Evolutionary conservation across 2,113 vertebrate species (phyloP).

Genomic region (Pterocles orientalis): DNA sequence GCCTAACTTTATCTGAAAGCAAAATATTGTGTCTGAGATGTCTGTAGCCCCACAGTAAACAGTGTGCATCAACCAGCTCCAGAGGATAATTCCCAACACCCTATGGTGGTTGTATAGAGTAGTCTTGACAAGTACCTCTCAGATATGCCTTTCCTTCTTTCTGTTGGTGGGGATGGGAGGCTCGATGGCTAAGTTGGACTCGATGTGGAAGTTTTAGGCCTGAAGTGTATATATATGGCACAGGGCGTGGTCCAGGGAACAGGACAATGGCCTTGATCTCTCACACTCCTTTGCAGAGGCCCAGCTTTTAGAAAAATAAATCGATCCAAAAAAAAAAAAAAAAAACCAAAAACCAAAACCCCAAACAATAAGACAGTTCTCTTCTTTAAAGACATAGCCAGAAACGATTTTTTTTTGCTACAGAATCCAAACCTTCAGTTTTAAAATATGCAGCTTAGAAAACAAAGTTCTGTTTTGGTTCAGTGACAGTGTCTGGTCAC

Average conservation of each 20-base stretch:
- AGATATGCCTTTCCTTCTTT: background rate
- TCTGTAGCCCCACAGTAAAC: background rate
- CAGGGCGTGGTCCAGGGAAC: background rate
- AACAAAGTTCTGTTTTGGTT: background rate
- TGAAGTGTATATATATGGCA: background rate
- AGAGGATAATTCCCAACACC: background rate
- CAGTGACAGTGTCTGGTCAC: background rate
- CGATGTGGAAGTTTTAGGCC: background rate
- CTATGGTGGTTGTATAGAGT: background rate
- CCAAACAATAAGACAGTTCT: background rate
- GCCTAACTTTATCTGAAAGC: background rate
- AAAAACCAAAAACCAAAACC: background rate
- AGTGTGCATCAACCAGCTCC: background rate
- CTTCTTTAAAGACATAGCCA: accelerated
- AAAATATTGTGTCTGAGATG: background rate
- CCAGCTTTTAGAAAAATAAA: background rate
- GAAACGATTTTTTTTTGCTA: background rate
- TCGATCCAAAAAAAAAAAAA: background rate
- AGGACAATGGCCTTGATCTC: background rate
- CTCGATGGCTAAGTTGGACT: background rate
- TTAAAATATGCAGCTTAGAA: background rate
- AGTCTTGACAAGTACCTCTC: background rate
- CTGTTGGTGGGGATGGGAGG: background rate
- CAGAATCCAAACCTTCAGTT: background rate
- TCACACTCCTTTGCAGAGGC: background rate